These are phyloP conservation scores for Dunckerocampus dactyliophorus DNA, from an alignment of 2,113 vertebrate species.

Conservation along the genomic window DNA sequence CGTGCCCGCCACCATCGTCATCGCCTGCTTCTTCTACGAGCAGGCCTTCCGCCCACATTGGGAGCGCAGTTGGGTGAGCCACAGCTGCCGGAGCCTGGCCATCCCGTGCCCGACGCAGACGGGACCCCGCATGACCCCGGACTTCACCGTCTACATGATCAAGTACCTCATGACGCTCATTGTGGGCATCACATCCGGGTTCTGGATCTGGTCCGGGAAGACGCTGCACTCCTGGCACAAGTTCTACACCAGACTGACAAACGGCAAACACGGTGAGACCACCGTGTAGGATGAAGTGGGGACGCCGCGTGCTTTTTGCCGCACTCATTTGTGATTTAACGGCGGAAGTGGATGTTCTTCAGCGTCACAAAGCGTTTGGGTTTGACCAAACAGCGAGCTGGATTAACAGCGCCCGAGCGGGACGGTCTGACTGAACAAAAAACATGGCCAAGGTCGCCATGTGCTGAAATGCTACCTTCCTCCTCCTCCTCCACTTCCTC, in stretches of 20 bases:
- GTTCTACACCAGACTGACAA: conserved; percentile 91
- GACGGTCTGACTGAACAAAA: conserved; percentile 34
- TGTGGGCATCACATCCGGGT: conserved; percentile 96
- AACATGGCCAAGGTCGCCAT: conserved; percentile 45
- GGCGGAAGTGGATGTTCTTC: neutral
- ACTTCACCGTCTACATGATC: conserved; percentile 99
- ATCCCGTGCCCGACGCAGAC: conserved; percentile 88
- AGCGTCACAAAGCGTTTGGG: conserved; percentile 18
- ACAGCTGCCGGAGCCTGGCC: conserved; percentile 90
- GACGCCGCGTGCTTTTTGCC: conserved; percentile 4
- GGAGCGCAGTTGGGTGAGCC: conserved; percentile 92
- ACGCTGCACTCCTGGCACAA: conserved; percentile 97
- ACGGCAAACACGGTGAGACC: conserved; percentile 90
- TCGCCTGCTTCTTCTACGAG: conserved; percentile 97
- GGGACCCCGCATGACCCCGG: conserved; percentile 86
- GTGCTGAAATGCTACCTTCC: conserved; percentile 44
- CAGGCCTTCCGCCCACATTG: conserved; percentile 95
- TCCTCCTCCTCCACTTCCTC: conserved; percentile 15
- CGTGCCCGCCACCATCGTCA: conserved; percentile 93
- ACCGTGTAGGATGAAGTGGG: conserved; percentile 75
- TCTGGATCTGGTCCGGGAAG: conserved; percentile 99
- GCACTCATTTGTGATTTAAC: conserved; percentile 19
- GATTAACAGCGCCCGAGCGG: conserved; percentile 47
- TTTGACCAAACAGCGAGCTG: conserved; percentile 46
- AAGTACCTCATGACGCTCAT: conserved; percentile 99